phyloP scores from a whole-genome alignment of 2,113 vertebrate species.

The Protobothrops mucrosquamatus region DNA sequence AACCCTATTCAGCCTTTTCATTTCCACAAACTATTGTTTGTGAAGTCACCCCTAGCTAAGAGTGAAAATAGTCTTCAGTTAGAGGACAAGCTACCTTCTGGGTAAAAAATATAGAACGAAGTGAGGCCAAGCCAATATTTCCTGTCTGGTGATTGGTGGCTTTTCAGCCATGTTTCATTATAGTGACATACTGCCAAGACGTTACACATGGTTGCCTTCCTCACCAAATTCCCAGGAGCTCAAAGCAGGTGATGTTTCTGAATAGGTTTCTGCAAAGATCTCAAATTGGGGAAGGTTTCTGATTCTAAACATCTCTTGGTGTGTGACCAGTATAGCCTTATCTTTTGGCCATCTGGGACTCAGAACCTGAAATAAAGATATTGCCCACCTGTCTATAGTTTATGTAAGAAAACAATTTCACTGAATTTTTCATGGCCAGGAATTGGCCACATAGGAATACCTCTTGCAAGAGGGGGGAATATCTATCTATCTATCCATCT shows the following conservation, averaged over 20 bases:
- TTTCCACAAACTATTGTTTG: not conserved
- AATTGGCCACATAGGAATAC: slow-evolving; percentile 24
- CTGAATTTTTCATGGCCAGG: slow-evolving; percentile 47
- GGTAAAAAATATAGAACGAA: not conserved
- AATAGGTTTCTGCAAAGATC: not conserved
- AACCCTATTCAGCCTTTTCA: not conserved
- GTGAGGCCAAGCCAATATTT: not conserved
- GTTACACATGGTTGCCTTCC: slow-evolving; percentile 12
- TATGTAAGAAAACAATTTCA: slow-evolving; percentile 35
- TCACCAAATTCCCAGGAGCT: not conserved
- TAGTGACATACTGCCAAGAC: not conserved
- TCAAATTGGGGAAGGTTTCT: not conserved
- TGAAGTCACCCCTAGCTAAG: not conserved
- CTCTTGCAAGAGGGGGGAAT: not conserved
- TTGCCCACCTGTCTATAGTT: slow-evolving; percentile 52
- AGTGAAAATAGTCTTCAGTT: not conserved
- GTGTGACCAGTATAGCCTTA: not conserved
- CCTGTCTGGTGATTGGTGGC: not conserved
- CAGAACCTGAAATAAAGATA: slow-evolving; percentile 59
- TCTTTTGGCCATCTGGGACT: slow-evolving; percentile 10
- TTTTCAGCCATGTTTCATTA: not conserved
- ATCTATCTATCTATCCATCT: not conserved
- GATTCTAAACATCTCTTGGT: slow-evolving; percentile 33
- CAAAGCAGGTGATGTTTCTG: slow-evolving; percentile 8
- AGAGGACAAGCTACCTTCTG: not conserved